phyloP scores from a whole-genome alignment of 2,113 vertebrate species.

The Bettongia penicillata region DNA sequence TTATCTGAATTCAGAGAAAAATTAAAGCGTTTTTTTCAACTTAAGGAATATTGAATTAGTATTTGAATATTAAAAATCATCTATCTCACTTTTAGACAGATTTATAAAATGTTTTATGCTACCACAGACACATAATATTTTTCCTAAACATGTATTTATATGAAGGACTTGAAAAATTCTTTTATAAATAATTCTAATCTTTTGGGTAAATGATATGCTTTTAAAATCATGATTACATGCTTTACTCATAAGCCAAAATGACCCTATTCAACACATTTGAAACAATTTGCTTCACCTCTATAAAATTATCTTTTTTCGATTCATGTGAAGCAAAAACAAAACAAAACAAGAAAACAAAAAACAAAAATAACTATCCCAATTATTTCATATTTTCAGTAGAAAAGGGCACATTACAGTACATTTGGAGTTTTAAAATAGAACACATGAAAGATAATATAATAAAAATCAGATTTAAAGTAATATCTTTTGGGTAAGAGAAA shows the following conservation, averaged over 20 bases:
- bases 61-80: not conserved
- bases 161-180: not conserved
- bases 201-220: not conserved
- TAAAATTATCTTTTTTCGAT: not conserved
- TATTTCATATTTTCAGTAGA: not conserved
- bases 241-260: not conserved
- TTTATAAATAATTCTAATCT: not conserved
- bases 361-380: not conserved
- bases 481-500: not conserved
- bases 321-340: not conserved
- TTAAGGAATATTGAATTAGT: not conserved
- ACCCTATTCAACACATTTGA: not conserved
- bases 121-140: not conserved
- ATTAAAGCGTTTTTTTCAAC: not conserved
- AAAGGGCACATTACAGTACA: not conserved
- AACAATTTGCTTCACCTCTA: not conserved
- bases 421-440: not conserved
- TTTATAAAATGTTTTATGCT: not conserved
- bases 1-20: not conserved
- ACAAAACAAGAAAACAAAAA: too few species aligned
- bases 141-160: not conserved
- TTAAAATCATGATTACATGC: not conserved
- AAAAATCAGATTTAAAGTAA: not conserved
- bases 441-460: not conserved
- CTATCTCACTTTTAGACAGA: not conserved